Evolutionary conservation across 1,140 invertebrate species (phyloP), one percentile per base, ranked within the genome.

Genomic region (Leptopilina boulardi): DNA sequence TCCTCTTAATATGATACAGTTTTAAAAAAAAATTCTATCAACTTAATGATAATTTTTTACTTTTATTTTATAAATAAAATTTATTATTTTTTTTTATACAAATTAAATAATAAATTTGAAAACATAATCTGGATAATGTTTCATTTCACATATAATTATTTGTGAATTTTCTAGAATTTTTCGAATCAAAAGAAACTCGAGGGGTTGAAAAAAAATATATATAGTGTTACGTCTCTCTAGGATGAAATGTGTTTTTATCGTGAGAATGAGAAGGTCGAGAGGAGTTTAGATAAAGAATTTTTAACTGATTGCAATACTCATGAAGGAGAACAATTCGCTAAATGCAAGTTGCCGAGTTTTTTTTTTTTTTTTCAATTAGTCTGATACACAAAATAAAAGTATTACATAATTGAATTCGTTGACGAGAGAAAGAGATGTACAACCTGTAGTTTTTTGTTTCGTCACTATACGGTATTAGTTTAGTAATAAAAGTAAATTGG

Each of bases 341-440:
- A 66, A 26, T 66, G 59, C 59, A 34, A 66, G 5, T 66, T 21
- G 13, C 10, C 4, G 59, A 59, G 59, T 15, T 66, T 66, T 66
- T 59, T 30, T 15, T 66, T 66, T 66, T 59, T 30, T 38, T 38
- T 30, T 30, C 59, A 66, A 66, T 66, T 66, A 30, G 47, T 15
- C 21, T 8, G 59, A 66, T 66, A 66, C 23, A 5, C 5, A 38
- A 66, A 66, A 66, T 66, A 66, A n/a, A 66, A 66, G 59, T 30
- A 66, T 66, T 15, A 8, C 26, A 26, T 66, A 66, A 66, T 66
- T 30, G 59, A n/a, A 66, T 66, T 66, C 13, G 23, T 66, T n/a
- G 59, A 66, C 59, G 13, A 66, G 11, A 66, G 26, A 66, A 34
- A 13, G 4, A 66, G 21, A 2, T 66, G 26, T 0, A 30, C 11